These are phyloP conservation scores for Seira musarum DNA, from an alignment of 2,888 invertebrate genomes.

Conservation along the genomic window DNA sequence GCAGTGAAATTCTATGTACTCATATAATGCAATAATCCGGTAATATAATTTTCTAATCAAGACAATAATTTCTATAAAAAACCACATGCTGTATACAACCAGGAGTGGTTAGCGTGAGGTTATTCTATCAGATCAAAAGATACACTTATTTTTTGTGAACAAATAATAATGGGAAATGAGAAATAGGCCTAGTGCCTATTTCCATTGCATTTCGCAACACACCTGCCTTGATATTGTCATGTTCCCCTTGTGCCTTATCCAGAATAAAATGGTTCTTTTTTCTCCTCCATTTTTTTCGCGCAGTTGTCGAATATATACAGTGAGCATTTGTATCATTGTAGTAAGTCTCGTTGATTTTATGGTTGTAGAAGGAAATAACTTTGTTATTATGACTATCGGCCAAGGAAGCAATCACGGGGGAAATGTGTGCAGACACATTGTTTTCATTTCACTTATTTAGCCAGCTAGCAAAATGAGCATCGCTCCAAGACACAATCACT, in stretches of 20 bases:
- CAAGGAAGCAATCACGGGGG: slow-evolving; percentile 15
- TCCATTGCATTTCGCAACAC: neutral
- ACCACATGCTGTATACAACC: neutral
- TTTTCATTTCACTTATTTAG: slow-evolving; percentile 13
- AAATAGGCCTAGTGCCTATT: no score
- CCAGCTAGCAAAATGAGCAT: neutral
- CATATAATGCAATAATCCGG: no score
- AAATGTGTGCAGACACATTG: slow-evolving; percentile 18
- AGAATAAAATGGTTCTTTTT: neutral
- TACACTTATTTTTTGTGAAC: neutral
- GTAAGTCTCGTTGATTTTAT: neutral
- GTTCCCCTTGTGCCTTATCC: neutral
- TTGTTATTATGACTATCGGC: slow-evolving; percentile 4
- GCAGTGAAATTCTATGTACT: no score
- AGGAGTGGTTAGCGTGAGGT: neutral
- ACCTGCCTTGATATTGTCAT: neutral
- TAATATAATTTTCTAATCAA: neutral
- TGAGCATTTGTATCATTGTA: no score
- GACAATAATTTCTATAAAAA: neutral
- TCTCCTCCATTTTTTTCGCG: neutral
- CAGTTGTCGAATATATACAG: neutral
- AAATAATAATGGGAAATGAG: slow-evolving; percentile 7
- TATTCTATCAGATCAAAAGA: neutral
- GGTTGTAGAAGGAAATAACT: neutral
- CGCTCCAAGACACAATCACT: neutral